Conservation (phyloP, 2,888 invertebrate species). For the Zonitis immaculata region DNA sequence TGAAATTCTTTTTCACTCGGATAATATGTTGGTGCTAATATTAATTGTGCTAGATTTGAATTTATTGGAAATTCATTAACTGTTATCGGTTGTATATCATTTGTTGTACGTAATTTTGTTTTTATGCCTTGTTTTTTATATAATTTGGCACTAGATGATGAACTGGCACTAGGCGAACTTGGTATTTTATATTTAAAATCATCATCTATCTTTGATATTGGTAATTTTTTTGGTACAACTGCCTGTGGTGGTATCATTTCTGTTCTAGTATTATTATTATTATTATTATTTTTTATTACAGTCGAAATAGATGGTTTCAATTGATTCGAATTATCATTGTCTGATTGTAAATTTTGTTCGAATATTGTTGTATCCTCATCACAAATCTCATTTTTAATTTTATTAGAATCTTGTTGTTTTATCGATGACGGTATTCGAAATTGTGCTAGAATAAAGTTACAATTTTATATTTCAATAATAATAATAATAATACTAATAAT, state of each 20-base stretch:
- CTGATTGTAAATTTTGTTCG: background rate
- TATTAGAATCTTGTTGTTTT: slow-evolving; percentile 28
- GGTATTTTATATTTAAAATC: slow-evolving; percentile 46
- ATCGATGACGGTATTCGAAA: slow-evolving; percentile 37
- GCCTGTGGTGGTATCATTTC: slow-evolving; percentile 20
- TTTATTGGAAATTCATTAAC: slow-evolving; percentile 50
- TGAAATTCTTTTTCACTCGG: slow-evolving; percentile 80
- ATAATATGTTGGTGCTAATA: slow-evolving; percentile 73
- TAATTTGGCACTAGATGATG: slow-evolving; percentile 46
- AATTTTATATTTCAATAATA: too few relatives aligned
- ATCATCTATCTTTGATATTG: slow-evolving; percentile 22
- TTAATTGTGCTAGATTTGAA: slow-evolving; percentile 52
- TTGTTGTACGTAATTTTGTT: slow-evolving; percentile 31
- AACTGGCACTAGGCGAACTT: slow-evolving; percentile 47
- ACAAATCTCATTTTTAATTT: background rate
- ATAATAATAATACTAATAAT: too few relatives aligned
- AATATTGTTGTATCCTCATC: slow-evolving; percentile 19
- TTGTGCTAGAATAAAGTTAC: slow-evolving; percentile 29
- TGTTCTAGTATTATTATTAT: slow-evolving; percentile 1
- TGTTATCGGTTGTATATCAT: slow-evolving; percentile 40
- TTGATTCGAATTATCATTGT: background rate
- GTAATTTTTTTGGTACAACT: slow-evolving; percentile 16
- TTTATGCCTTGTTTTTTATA: slow-evolving; percentile 39
- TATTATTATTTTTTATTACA: background rate
- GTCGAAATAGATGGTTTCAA: background rate